Evolutionary conservation across 1,140 invertebrate species (phyloP).

Genomic region (Camponotus vicinus): DNA sequence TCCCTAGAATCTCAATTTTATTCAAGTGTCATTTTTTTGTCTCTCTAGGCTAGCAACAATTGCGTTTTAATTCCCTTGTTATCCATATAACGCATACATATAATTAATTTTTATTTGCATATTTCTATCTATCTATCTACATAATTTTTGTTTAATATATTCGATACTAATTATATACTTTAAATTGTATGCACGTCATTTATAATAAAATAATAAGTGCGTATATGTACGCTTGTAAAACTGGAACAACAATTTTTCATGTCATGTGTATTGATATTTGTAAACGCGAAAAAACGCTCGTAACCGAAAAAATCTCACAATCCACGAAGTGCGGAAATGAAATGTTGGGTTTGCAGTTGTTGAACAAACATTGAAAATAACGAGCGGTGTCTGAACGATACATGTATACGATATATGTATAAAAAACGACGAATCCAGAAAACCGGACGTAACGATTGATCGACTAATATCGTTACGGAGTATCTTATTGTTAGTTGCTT

Average conservation of each 20-base stretch:
- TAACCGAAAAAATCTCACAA: conserved; percentile 24
- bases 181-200: not conserved
- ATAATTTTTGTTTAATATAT: not conserved
- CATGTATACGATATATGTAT: conserved; percentile 12
- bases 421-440: conserved; percentile 2
- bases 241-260: conserved; percentile 10
- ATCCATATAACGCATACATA: not conserved
- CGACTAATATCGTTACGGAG: not conserved
- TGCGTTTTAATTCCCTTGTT: not conserved
- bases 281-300: not conserved
- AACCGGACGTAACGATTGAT: not conserved
- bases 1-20: not conserved
- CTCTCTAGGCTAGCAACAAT: not conserved
- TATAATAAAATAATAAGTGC: conserved; percentile 11
- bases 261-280: conserved; percentile 21
- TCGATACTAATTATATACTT: not conserved
- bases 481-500: conserved; percentile 1
- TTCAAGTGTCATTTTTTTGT: not conserved
- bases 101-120: not conserved
- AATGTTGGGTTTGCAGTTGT: conserved; percentile 8
- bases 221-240: not conserved
- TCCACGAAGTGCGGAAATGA: conserved; percentile 16
- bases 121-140: not conserved
- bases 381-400: conserved; percentile 37
- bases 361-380: conserved; percentile 44